Base-by-base conservation (phyloP, 2,888 invertebrate genomes). In the Leucoptera coffeella region DNA sequence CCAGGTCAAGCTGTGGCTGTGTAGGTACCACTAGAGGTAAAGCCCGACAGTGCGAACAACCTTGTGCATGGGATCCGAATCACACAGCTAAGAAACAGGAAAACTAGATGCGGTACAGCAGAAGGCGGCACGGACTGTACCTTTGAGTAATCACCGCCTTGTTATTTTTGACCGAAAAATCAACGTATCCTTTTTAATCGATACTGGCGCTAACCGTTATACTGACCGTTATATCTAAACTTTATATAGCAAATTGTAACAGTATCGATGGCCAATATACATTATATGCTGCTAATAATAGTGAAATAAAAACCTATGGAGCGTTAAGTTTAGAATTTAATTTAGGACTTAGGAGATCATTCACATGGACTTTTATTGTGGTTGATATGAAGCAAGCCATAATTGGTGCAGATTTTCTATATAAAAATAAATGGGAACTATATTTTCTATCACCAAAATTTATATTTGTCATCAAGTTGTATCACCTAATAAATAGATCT, bases 131-230 rank as follows among this genome's bases (percentile, higher is more conserved):
- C n/a, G 11, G 15, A n/a, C 23, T 22, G 28, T 17, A 11, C 22
- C 19, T 10, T 9, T 8, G n/a, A 10, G 9, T 4, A 11, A 15
- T 21, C 21, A 22, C 24, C 31, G 31, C 28, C 29, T 26, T 19
- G 11, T 12, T 6, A 22, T 27, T 9, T 27, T 11, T 9, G 28
- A 32, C 26, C 8, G 12, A 4, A 12, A 14, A n/a, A 22, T 12
- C 13, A 12, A 19, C 6, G 8, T 28, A 9, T 12, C n/a, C 8
- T 30, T 28, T 15, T 14, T 32, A 11, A 27, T 31, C n/a, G 31
- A 31, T 12, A 23, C 27, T 11, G 29, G 31, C 10, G 31, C 31
- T 4, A 25, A 29, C 15, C 19, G 28, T 6, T 30, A n/a, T n/a
- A n/a, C n/a, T n/a, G n/a, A n/a, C 30, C 10, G 28, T 31, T 8